phyloP scores from a whole-genome alignment of 2,888 invertebrate genomes.

The Perdita meconis region DNA sequence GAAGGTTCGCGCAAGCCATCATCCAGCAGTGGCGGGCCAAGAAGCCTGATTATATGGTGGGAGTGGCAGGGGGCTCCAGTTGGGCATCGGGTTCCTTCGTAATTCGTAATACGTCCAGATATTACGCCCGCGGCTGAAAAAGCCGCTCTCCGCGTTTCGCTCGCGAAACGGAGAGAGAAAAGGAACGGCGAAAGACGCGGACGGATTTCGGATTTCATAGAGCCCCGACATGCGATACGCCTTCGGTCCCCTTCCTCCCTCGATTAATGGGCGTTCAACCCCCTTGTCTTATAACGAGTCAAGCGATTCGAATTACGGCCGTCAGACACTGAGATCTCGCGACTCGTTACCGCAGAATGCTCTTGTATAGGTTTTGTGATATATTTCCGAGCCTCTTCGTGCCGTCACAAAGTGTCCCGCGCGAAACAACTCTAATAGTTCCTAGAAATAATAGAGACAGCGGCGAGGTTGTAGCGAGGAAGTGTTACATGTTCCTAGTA shows the following conservation, averaged over 20 bases:
- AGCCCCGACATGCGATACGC: constrained; percentile 37
- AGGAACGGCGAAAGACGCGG: constrained; percentile 12
- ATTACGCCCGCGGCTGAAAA: constrained; percentile 54
- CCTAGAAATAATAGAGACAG: no score
- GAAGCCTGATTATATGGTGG: constrained; percentile 73
- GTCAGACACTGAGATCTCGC: no score
- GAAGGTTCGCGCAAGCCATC: constrained; percentile 57
- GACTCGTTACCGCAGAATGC: no score
- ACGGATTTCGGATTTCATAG: constrained; percentile 45
- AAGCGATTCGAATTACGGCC: no score
- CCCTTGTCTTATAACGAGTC: constrained; percentile 1
- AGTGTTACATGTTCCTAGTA: no score
- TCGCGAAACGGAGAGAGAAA: constrained; percentile 12
- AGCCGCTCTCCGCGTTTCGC: constrained; percentile 20
- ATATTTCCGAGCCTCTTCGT: no score
- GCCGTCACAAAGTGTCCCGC: no score
- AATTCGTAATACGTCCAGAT: constrained; percentile 61
- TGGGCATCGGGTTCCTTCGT: constrained; percentile 65
- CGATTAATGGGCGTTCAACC: constrained; percentile 9
- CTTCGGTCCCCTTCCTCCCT: constrained; percentile 3
- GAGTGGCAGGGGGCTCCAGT: constrained; percentile 75
- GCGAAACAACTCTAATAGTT: no score
- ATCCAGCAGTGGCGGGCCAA: constrained; percentile 70
- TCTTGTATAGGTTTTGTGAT: no score
- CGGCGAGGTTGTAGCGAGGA: no score